phyloP scores from a whole-genome alignment of 1,140 invertebrate genomes.

The Drosophila albomicans region DNA sequence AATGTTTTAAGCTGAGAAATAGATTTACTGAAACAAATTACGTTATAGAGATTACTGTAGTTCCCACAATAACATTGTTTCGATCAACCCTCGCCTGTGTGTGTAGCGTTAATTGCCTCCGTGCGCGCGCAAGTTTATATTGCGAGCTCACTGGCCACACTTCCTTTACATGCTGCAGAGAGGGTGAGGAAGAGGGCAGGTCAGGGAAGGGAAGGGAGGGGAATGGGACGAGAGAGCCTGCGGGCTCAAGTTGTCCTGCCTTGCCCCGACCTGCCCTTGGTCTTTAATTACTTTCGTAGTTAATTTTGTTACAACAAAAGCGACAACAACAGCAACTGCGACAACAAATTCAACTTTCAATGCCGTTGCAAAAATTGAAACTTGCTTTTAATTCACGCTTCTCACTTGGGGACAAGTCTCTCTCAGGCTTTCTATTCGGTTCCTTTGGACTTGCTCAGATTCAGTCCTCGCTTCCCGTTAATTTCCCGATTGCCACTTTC shows the following conservation, averaged over 20 bases:
- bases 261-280: conserved; percentile 43
- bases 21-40: too few species aligned
- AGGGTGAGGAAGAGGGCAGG: background rate
- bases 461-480: conserved; percentile 46
- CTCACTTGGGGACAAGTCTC: conserved; percentile 13
- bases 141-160: conserved; percentile 36
- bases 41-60: too few species aligned
- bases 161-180: conserved; percentile 22
- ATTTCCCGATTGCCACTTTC: conserved; percentile 56
- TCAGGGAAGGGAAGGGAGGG: too few species aligned
- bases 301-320: conserved; percentile 77
- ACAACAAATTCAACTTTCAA: conserved; percentile 36
- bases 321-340: conserved; percentile 15
- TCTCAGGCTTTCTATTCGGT: background rate
- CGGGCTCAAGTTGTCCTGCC: conserved; percentile 56
- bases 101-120: conserved; percentile 70
- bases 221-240: conserved; percentile 31
- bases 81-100: conserved; percentile 16
- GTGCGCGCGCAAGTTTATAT: conserved; percentile 73
- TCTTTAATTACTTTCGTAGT: conserved; percentile 80
- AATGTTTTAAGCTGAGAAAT: too few species aligned
- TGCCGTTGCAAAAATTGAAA: conserved; percentile 74
- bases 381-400: conserved; percentile 69
- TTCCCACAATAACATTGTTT: too few species aligned
- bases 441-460: background rate